A percentile compares a stretch with the other conserved stretches of the same genome.
These are phyloP conservation scores for Rhodinocichla rosea DNA, from an alignment of 2,113 vertebrate genomes.

Conservation along the genomic window DNA sequence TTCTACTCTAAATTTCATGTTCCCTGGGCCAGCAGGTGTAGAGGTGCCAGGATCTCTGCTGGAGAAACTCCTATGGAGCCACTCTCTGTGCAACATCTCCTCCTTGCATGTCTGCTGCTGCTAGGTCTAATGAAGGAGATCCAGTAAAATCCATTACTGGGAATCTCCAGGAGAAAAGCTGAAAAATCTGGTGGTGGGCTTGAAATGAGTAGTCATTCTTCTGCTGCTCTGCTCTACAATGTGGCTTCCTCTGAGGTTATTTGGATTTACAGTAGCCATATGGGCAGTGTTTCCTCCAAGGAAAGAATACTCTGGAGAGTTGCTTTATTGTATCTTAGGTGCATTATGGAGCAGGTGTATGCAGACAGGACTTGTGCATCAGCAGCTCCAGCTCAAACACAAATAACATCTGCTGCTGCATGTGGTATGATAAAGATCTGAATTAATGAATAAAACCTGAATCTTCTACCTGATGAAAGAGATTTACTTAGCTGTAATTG, in stretches of 20 bases:
- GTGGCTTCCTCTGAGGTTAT: neutral
- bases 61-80: neutral
- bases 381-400: neutral
- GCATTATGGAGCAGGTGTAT: neutral
- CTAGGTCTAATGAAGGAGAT: neutral
- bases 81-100: neutral
- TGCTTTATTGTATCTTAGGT: neutral
- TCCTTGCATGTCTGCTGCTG: neutral
- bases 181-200: neutral
- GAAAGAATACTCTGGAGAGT: neutral
- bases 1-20: neutral
- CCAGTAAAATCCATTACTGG: neutral
- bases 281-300: neutral
- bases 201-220: neutral
- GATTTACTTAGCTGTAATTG: neutral
- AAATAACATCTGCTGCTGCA: slow-evolving; percentile 15
- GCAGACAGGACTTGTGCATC: neutral
- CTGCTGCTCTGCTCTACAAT: neutral
- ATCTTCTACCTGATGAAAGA: neutral
- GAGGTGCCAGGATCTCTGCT: neutral
- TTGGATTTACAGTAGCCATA: neutral
- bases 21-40: neutral
- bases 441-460: neutral
- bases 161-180: neutral
- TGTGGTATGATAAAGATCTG: neutral